Evolutionary conservation across 2,113 vertebrate genomes (phyloP), one percentile per base, ranked within the genome.

Genomic region (Lophura nycthemera): DNA sequence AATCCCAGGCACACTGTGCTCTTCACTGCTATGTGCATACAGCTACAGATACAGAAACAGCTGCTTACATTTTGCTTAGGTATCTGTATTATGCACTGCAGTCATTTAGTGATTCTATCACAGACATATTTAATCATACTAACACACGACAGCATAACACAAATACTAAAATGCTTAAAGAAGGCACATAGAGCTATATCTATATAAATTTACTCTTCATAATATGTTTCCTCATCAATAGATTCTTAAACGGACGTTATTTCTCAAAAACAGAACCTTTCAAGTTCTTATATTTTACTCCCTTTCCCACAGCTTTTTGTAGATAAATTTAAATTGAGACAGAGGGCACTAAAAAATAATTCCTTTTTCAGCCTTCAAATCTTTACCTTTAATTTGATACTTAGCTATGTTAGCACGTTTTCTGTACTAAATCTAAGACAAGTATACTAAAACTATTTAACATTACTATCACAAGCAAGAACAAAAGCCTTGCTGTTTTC

Each of bases 11-110:
- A 63, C 0, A 0, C 4, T 30, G 60, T 64, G 50, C 64, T 73
- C n/a, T 64, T 30, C 66, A 1, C 7, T 45, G 76, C 65, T 43
- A 5, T 0, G 16, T 0, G 4, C 59, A 72, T 34, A 32, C 42
- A 72, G 20, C 63, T 72, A 64, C 25, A 40, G 17, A 32, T 47
- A 34, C 21, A n/a, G 66, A 64, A 79, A 47, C n/a, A 52, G 7
- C 2, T 75, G 32, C 71, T 76, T 60, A 65, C 32, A 57, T 59
- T 34, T 64, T 54, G 36, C 59, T 71, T 20, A n/a, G 19, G 6
- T 30, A 36, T 36, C 38, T 56, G 50, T 19, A 29, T 43, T 4
- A 6, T 16, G 13, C 56, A 59, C 17, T n/a, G 61, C 43, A 40
- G 57, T 7, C 45, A 30, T n/a, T 77, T 17, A 34, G 21, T 32